Evolutionary conservation across 2,888 invertebrate species (phyloP).

Genomic region (Heliconius ismenius): DNA sequence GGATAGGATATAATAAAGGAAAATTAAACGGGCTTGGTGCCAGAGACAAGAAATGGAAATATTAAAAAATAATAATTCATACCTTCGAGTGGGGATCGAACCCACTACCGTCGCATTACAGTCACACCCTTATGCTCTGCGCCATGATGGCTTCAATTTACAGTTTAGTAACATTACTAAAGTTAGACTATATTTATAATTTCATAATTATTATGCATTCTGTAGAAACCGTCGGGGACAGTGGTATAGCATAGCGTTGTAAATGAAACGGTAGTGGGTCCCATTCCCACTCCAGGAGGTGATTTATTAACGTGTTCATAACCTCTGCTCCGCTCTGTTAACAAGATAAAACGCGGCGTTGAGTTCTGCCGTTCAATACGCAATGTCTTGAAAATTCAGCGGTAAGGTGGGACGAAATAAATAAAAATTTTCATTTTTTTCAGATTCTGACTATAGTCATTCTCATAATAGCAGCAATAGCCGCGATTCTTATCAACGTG

Average conservation of each 20-base stretch:
- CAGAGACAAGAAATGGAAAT: too few species aligned
- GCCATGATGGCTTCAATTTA: too few species aligned
- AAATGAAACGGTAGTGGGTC: not conserved
- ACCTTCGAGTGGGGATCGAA: too few species aligned
- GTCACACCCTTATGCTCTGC: too few species aligned
- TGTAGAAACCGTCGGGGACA: not conserved
- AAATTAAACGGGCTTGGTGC: not conserved
- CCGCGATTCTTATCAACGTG: conserved; percentile 60
- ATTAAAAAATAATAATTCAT: too few species aligned
- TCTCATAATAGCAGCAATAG: conserved; percentile 61
- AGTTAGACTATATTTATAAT: too few species aligned
- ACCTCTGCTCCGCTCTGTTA: not conserved
- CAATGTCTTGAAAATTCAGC: not conserved
- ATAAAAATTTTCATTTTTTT: not conserved
- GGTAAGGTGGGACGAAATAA: not conserved
- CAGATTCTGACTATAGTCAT: conserved; percentile 64
- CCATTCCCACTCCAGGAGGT: not conserved
- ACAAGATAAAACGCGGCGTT: not conserved
- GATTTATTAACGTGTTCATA: not conserved
- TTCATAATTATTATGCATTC: not conserved
- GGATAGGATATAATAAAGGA: not conserved
- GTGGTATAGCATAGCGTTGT: not conserved
- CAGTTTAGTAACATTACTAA: too few species aligned
- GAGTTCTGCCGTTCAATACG: not conserved
- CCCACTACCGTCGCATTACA: too few species aligned